Base-by-base conservation (phyloP, 2,888 invertebrate species). In the Tinea semifulvella region DNA sequence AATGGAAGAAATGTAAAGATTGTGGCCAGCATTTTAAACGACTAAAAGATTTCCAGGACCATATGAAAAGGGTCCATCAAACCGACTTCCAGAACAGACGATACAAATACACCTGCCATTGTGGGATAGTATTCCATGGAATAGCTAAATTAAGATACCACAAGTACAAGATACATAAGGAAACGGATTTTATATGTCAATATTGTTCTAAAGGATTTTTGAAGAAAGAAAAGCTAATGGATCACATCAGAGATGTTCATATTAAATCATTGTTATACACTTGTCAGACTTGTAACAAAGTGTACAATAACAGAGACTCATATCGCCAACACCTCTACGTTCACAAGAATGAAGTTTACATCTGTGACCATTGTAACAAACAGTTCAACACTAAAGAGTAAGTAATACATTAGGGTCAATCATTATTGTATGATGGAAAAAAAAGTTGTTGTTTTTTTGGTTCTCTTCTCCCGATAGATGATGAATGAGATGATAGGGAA, bases 171-270 rank as follows among this genome's bases (percentile, higher is more conserved):
- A 17, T 27, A 4, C 42, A 42, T n/a, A 27, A 27, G 2, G 42
- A 42, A 18, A 27, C 16, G 2, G 27, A 3, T 10, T 42, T 17
- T 16, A 18, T 42, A 25, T 42, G 42, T n/a, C 26, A 42, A 4
- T 3, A 27, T 10, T 42, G 42, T 27, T 42, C 42, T 1, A 42
- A 42, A n/a, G 42, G 27, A 14, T 42, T 17, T n/a, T 2, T 28
- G 8, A 16, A 13, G 4, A 42, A 42, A 17, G n/a, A n/a, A 5
- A 42, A 17, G 27, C 5, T 42, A 10, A 18, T 27, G n/a, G 14
- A 8, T 5, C 42, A 42, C 16, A 5, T 40, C 4, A 20, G 18
- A 8, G 2, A 5, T 3, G 2, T 10, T 2, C 31, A 35, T 31
- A 31, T 11, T 3, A 11, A 17, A 22, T n/a, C 4, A 8, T 5